Evolutionary conservation across 2,113 vertebrate genomes (phyloP).

Genomic region (Rhipidura dahli): DNA sequence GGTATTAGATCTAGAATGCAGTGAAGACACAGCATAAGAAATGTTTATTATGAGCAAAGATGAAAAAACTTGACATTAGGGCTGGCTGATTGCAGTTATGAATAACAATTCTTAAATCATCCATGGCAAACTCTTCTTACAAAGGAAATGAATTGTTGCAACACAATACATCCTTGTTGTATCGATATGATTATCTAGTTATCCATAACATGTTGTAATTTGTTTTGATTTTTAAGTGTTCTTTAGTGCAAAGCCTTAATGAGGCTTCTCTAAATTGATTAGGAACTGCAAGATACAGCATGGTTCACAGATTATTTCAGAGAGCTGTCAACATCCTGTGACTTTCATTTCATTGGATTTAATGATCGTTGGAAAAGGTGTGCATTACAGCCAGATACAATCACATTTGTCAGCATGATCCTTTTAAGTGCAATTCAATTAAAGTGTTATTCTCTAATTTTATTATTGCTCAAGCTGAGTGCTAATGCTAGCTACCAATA

Average conservation of each 20-base stretch:
- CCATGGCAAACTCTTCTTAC: conserved; percentile 61
- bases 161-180: conserved; percentile 72
- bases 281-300: conserved; percentile 78
- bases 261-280: conserved; percentile 89
- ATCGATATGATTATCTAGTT: conserved; percentile 80
- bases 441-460: conserved; percentile 94
- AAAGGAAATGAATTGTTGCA: conserved; percentile 74
- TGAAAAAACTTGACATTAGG: conserved; percentile 51
- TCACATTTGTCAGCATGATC: conserved; percentile 96
- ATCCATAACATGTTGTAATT: conserved; percentile 79
- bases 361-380: conserved; percentile 84
- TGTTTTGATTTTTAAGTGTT: conserved; percentile 85
- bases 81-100: conserved; percentile 45
- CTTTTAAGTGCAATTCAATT: conserved; percentile 99
- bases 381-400: conserved; percentile 90
- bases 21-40: conserved; percentile 22
- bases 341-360: conserved; percentile 95
- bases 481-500: conserved; percentile 83
- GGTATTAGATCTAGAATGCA: background rate
- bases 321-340: conserved; percentile 82
- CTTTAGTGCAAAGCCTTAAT: conserved; percentile 77
- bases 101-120: conserved; percentile 76
- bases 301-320: conserved; percentile 86
- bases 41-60: conserved; percentile 40
- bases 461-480: conserved; percentile 84